phyloP scores from a whole-genome alignment of 2,888 invertebrate species.

The Eremobia ochroleuca region DNA sequence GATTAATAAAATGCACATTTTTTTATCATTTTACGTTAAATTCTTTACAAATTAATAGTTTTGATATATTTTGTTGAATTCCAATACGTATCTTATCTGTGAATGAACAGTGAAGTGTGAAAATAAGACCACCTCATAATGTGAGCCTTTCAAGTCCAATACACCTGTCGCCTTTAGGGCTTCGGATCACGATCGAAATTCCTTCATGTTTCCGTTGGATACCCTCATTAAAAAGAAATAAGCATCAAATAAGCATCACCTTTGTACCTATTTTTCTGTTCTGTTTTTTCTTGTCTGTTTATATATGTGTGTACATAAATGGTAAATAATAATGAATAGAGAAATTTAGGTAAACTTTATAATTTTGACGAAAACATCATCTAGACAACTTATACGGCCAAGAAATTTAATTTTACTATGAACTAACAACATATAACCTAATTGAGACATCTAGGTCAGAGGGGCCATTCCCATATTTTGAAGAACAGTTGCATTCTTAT shows the following conservation, averaged over 20 bases:
- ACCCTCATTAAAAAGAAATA: no score
- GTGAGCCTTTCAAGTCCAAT: neutral
- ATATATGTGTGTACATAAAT: no score
- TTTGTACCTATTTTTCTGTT: no score
- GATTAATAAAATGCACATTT: conserved; percentile 1
- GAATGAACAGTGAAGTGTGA: conserved; percentile 7
- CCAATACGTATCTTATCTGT: conserved; percentile 1
- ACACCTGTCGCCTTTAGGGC: conserved; percentile 21
- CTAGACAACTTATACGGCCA: no score
- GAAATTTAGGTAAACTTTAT: no score
- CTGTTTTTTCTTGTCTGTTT: no score
- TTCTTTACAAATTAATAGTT: neutral
- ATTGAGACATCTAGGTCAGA: neutral
- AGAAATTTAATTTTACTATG: neutral
- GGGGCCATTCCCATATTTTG: neutral
- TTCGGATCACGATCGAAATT: neutral
- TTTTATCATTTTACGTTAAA: neutral
- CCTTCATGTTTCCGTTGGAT: neutral
- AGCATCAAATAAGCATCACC: no score
- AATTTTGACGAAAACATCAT: neutral
- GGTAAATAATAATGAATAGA: no score
- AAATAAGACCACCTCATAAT: conserved; percentile 12
- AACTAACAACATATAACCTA: neutral
- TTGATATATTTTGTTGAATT: neutral
- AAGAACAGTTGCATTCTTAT: neutral